Conservation (phyloP, 2,797 vertebrate species). For the Rhodeus uyekii region DNA sequence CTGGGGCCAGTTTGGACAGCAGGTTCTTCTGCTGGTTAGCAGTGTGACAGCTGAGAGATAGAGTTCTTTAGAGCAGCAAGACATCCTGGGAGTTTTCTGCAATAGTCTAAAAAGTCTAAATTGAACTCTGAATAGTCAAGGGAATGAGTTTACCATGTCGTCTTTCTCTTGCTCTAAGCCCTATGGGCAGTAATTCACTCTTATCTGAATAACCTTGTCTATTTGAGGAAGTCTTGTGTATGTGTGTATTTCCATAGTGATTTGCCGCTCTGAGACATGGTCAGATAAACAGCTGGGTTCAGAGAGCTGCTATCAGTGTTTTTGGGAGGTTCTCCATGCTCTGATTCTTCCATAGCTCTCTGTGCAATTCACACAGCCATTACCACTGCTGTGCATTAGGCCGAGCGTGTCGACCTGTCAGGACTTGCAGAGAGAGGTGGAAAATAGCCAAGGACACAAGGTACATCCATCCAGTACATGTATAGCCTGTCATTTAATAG, state of each 20-base stretch:
- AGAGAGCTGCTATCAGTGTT: constrained; percentile 22
- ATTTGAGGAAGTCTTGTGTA: constrained; percentile 29
- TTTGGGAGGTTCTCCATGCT: constrained; percentile 30
- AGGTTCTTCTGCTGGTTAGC: constrained; percentile 7
- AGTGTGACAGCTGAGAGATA: constrained; percentile 26
- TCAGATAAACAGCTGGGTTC: constrained; percentile 32
- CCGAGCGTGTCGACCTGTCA: background rate
- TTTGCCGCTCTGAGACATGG: constrained; percentile 30
- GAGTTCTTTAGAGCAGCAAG: constrained; percentile 18
- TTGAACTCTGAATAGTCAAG: constrained; percentile 8
- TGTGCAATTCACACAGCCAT: constrained; percentile 12
- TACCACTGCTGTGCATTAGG: constrained; percentile 33
- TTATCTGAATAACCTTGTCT: constrained; percentile 49
- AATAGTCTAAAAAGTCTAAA: constrained; percentile 18
- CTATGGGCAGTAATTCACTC: constrained; percentile 30
- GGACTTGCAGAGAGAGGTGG: constrained; percentile 27
- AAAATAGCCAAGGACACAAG: background rate
- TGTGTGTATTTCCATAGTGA: constrained; percentile 35
- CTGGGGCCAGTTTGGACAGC: background rate
- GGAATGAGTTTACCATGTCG: background rate
- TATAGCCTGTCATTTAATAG: constrained; percentile 1
- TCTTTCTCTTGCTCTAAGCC: constrained; percentile 16
- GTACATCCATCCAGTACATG: background rate
- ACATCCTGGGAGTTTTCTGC: constrained; percentile 3
- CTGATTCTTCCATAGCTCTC: constrained; percentile 18